Conservation (phyloP, 1,140 invertebrate genomes). For the Diabrotica virgifera region DNA sequence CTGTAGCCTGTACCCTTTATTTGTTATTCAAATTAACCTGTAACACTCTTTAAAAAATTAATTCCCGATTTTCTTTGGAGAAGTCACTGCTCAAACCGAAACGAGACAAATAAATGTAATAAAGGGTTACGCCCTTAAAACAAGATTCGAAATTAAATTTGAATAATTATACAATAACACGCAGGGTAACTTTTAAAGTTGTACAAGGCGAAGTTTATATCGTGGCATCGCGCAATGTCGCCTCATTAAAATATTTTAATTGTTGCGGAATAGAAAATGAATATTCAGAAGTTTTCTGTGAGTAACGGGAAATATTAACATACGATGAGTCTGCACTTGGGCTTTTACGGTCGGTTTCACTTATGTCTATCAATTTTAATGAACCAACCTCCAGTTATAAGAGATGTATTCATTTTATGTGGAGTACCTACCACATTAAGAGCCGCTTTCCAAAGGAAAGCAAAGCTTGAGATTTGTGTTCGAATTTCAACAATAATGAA, state of each 20-base stretch:
- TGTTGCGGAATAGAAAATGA: slow-evolving; percentile 40
- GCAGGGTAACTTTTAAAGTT: slow-evolving; percentile 36
- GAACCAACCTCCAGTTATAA: slow-evolving; percentile 3
- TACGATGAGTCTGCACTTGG: slow-evolving; percentile 15
- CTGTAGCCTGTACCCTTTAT: too few relatives aligned
- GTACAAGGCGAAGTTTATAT: slow-evolving; percentile 25
- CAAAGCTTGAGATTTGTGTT: neutral
- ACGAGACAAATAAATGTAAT: neutral
- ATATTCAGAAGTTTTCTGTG: slow-evolving; percentile 35
- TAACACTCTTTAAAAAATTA: too few relatives aligned
- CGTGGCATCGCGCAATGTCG: slow-evolving; percentile 29
- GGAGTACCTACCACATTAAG: neutral
- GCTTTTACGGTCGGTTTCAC: slow-evolving; percentile 11
- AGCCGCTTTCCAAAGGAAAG: slow-evolving; percentile 12
- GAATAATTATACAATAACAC: slow-evolving; percentile 43
- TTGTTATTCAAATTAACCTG: too few relatives aligned
- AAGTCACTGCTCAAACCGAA: neutral
- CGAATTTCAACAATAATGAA: too few relatives aligned
- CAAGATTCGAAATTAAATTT: slow-evolving; percentile 33
- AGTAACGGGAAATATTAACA: slow-evolving; percentile 5
- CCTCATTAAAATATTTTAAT: slow-evolving; percentile 45
- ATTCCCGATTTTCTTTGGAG: too few relatives aligned
- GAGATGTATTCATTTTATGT: neutral
- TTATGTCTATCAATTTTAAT: slow-evolving; percentile 16
- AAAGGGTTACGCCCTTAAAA: slow-evolving; percentile 23